These are phyloP conservation scores for Typhlichthys subterraneus DNA, from an alignment of 2,797 vertebrate genomes.

Conservation along the genomic window DNA sequence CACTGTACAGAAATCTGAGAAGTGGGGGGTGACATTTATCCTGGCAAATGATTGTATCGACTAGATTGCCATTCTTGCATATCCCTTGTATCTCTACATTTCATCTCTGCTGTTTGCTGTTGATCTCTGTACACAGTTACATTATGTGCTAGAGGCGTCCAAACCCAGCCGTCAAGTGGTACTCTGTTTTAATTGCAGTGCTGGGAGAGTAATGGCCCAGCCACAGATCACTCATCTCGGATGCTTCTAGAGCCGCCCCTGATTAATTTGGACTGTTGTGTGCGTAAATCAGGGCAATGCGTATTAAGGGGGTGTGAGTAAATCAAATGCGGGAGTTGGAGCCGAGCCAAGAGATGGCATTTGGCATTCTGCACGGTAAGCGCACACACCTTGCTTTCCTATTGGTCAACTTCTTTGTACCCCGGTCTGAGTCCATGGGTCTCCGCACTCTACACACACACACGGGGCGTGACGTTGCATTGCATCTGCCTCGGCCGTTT, in stretches of 20 bases:
- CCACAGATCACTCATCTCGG: conserved; percentile 23
- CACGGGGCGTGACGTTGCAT: neutral
- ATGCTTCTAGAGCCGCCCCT: conserved; percentile 30
- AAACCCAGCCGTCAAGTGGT: conserved; percentile 9
- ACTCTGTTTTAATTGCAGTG: conserved; percentile 13
- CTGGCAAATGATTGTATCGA: too few species aligned
- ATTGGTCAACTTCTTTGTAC: too few species aligned
- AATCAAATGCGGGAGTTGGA: conserved; percentile 40
- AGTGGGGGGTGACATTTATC: too few species aligned
- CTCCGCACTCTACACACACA: neutral
- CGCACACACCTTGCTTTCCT: too few species aligned
- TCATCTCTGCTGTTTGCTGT: conserved; percentile 10
- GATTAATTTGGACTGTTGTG: conserved; percentile 41
- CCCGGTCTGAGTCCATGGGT: neutral
- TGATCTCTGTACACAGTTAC: conserved; percentile 12
- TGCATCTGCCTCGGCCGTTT: neutral
- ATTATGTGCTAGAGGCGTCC: conserved; percentile 1
- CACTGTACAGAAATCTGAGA: too few species aligned
- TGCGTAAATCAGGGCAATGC: conserved; percentile 22
- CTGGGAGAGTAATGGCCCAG: conserved; percentile 9
- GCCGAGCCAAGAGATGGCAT: conserved; percentile 20
- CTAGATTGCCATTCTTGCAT: too few species aligned
- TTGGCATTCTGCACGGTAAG: conserved; percentile 12
- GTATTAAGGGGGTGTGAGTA: conserved; percentile 18
- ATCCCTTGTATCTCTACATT: neutral